Conservation (phyloP, 2,113 vertebrate species). For the Fukomys damarensis region DNA sequence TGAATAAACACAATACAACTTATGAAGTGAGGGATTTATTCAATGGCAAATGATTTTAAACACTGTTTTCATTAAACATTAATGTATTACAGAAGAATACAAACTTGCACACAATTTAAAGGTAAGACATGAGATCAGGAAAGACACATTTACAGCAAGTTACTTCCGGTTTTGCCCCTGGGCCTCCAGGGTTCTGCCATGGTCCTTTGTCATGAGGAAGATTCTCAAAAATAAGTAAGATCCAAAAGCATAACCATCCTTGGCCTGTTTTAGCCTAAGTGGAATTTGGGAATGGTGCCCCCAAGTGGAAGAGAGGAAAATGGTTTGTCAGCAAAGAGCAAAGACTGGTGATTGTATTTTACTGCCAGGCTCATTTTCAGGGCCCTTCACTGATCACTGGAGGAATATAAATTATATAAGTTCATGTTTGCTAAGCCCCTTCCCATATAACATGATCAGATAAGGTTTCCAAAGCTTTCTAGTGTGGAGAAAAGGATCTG, state of each 20-base stretch:
- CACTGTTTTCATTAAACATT: not conserved
- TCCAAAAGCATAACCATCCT: not conserved
- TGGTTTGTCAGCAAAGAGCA: not conserved
- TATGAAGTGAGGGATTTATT: not conserved
- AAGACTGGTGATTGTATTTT: not conserved
- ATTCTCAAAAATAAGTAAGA: not conserved
- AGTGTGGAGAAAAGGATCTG: not conserved
- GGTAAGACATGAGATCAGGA: not conserved
- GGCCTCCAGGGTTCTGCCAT: not conserved
- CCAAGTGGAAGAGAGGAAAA: not conserved
- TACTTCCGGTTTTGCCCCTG: not conserved
- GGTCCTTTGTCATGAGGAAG: not conserved
- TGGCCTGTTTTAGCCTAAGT: not conserved
- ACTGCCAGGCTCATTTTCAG: not conserved
- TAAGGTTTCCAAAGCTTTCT: not conserved
- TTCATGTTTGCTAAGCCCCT: not conserved
- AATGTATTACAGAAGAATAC: not conserved
- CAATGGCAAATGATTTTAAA: not conserved
- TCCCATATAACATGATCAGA: not conserved
- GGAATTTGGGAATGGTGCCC: not conserved
- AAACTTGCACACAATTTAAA: conserved; percentile 20
- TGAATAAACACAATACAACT: not conserved
- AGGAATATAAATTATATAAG: not conserved
- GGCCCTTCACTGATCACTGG: not conserved
- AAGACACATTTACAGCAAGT: not conserved